Percentiles rank a stretch among this genome's conserved stretches.
These are phyloP conservation scores for Phalacrocorax pelagicus DNA, from an alignment of 2,113 vertebrate species.

Conservation along the genomic window DNA sequence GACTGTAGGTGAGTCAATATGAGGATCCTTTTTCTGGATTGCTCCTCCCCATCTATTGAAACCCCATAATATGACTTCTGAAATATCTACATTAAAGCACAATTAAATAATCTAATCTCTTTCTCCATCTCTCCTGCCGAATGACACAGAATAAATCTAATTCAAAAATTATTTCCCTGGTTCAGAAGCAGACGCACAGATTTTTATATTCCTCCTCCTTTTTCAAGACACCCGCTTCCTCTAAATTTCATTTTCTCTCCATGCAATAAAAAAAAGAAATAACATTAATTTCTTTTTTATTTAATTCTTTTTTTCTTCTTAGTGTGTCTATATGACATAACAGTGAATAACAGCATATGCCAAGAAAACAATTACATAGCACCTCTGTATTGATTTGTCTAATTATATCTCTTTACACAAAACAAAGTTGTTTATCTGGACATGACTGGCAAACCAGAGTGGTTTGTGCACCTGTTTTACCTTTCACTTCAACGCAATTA, in stretches of 20 bases:
- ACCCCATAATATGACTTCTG: neutral
- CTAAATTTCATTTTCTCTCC: constrained; percentile 43
- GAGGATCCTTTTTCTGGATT: neutral
- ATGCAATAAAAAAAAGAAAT: constrained; percentile 39
- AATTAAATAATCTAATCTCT: constrained; percentile 18
- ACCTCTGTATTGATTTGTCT: neutral
- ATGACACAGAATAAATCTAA: constrained; percentile 41
- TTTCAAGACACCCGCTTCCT: constrained; percentile 45
- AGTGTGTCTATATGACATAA: neutral
- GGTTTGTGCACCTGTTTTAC: neutral
- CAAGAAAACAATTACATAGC: neutral
- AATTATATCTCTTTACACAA: neutral
- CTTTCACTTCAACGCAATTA: neutral
- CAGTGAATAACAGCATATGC: constrained; percentile 1
- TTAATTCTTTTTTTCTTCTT: neutral
- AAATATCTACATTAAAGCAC: constrained; percentile 12
- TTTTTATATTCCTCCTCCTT: constrained; percentile 26
- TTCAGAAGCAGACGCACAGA: neutral
- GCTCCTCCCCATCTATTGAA: neutral
- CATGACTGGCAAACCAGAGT: neutral
- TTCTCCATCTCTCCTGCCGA: neutral
- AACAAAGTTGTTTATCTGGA: neutral
- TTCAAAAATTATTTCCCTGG: constrained; percentile 3
- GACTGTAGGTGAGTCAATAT: neutral
- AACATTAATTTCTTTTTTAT: neutral